Percentiles rank a stretch among this genome's conserved stretches.
Conservation (phyloP, 30 jellyfish, hydroid and myxozoan species). For the Aurelia sp. region DNA sequence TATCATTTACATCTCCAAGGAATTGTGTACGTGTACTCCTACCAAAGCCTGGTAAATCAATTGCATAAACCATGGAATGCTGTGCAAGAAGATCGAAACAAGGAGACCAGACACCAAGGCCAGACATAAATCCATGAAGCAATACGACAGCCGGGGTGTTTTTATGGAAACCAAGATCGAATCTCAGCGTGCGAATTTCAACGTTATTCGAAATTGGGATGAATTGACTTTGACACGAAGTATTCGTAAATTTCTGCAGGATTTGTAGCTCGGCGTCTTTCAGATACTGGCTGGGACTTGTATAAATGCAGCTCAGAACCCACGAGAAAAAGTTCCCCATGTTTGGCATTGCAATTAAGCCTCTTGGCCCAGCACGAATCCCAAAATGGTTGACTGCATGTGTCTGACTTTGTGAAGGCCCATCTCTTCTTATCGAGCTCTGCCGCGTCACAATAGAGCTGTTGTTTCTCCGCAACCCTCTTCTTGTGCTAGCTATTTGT, state of each 20-base stretch:
- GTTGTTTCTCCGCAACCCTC: too few relatives aligned
- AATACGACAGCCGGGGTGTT: slow-evolving; percentile 71
- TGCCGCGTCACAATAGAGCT: too few relatives aligned
- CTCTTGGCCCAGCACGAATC: neutral
- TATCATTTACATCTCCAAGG: slow-evolving; percentile 64
- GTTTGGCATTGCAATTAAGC: neutral
- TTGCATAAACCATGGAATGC: slow-evolving; percentile 79
- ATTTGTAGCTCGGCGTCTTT: slow-evolving; percentile 70
- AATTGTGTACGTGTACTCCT: slow-evolving; percentile 91
- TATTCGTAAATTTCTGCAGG: slow-evolving; percentile 64
- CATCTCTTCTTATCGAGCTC: too few relatives aligned
- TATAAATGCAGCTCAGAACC: slow-evolving; percentile 25
- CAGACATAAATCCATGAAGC: slow-evolving; percentile 96
- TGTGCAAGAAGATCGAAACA: slow-evolving; percentile 79
- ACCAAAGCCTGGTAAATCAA: slow-evolving; percentile 96
- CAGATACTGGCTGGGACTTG: slow-evolving; percentile 35
- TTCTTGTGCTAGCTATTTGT: too few relatives aligned
- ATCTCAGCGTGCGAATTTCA: slow-evolving; percentile 81
- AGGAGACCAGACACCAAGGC: slow-evolving; percentile 93
- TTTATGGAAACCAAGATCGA: slow-evolving; percentile 67
- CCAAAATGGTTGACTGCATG: neutral
- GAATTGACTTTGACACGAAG: slow-evolving; percentile 83
- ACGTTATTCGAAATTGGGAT: slow-evolving; percentile 74
- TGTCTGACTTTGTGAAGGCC: too few relatives aligned
- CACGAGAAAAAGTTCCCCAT: slow-evolving; percentile 53